Evolutionary conservation across 1,140 invertebrate species (phyloP).

Genomic region (Drusus annulatus): DNA sequence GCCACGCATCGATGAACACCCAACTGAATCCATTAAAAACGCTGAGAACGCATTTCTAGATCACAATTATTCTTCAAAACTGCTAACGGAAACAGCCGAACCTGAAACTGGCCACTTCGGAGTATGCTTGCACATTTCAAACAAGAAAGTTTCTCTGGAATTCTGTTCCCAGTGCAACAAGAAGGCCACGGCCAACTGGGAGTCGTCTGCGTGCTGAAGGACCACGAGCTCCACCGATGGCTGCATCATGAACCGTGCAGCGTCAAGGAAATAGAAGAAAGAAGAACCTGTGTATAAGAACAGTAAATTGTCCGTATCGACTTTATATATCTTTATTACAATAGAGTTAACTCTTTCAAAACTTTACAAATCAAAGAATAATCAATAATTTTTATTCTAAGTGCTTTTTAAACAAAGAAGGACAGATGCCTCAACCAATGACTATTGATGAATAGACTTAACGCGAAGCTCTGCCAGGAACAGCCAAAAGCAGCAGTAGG

Average conservation of each 20-base stretch:
- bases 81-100: neutral
- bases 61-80: conserved; percentile 47
- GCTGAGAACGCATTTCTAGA: conserved; percentile 12
- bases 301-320: conserved; percentile 49
- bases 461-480: neutral
- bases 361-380: neutral
- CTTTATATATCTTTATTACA: conserved; percentile 30
- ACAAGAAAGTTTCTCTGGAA: conserved; percentile 71
- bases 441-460: no score
- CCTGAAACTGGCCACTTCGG: conserved; percentile 61
- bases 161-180: conserved; percentile 70
- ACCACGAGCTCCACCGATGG: neutral
- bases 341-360: neutral
- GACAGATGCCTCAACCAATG: no score
- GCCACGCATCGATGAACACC: neutral
- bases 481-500: neutral
- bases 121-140: conserved; percentile 72
- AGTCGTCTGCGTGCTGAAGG: neutral
- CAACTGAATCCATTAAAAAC: neutral
- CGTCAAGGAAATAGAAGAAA: neutral
- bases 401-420: no score
- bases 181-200: conserved; percentile 58
- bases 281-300: conserved; percentile 19
- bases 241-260: neutral
- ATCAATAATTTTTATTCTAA: no score